These are phyloP conservation scores for Leuciscus idus DNA, from an alignment of 2,113 vertebrate genomes.

Conservation along the genomic window DNA sequence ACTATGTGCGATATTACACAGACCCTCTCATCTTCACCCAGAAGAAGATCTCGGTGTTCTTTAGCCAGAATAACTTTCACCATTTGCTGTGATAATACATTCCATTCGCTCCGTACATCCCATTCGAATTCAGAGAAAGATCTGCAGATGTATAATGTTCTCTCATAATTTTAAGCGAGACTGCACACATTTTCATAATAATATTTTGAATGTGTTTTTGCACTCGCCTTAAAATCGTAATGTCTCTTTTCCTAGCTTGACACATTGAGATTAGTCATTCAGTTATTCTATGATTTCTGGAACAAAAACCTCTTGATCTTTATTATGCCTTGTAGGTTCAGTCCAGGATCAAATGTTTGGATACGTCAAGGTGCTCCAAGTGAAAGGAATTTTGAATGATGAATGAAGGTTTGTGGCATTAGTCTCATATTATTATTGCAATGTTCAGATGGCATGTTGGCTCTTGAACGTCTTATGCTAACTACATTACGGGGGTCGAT, in stretches of 20 bases:
- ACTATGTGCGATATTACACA: not conserved
- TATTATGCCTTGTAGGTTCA: not conserved
- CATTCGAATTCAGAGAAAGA: not conserved
- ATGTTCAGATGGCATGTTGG: constrained; percentile 41
- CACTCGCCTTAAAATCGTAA: not conserved
- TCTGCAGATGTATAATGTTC: constrained; percentile 1
- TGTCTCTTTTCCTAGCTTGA: not conserved
- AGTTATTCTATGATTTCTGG: constrained; percentile 13
- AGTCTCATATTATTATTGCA: constrained; percentile 32
- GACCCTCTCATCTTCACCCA: constrained; percentile 4
- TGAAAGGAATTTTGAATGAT: constrained; percentile 33
- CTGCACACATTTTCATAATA: not conserved
- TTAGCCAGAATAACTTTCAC: not conserved
- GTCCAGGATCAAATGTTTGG: constrained; percentile 21
- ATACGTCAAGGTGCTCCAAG: not conserved
- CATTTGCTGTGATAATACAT: not conserved
- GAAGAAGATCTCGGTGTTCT: not conserved
- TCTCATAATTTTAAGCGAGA: not conserved
- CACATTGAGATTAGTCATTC: not conserved
- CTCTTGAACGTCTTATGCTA: constrained; percentile 32
- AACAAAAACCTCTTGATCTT: not conserved
- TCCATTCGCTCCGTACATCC: constrained; percentile 13
- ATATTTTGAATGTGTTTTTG: not conserved
- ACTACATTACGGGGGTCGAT: constrained; percentile 33
- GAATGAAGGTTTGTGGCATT: constrained; percentile 41